These are phyloP conservation scores for Papilio gigon DNA, from an alignment of 2,888 invertebrate genomes.

Conservation along the genomic window DNA sequence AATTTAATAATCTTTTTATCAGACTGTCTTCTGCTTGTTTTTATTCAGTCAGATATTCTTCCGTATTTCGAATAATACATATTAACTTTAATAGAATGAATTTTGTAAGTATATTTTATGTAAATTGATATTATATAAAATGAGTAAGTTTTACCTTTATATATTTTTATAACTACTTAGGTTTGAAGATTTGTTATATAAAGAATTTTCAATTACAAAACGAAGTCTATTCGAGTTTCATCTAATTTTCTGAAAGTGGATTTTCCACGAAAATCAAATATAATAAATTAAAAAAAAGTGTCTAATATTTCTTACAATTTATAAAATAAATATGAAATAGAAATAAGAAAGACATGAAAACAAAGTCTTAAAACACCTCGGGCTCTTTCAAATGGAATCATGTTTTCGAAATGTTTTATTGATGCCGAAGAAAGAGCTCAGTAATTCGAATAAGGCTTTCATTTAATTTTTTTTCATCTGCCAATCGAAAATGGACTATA, in stretches of 20 bases:
- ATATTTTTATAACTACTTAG: too few species aligned
- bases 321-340: conserved; percentile 5
- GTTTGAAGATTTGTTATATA: too few species aligned
- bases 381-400: conserved; percentile 61
- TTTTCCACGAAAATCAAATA: not conserved
- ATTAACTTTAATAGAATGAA: too few species aligned
- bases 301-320: not conserved
- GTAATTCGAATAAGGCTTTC: conserved; percentile 64
- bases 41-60: too few species aligned
- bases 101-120: too few species aligned
- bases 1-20: too few species aligned
- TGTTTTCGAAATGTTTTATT: conserved; percentile 69
- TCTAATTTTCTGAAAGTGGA: not conserved
- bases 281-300: not conserved
- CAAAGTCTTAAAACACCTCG: conserved; percentile 31
- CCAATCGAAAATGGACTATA: conserved; percentile 45
- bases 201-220: not conserved
- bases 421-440: conserved; percentile 60
- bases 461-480: conserved; percentile 31
- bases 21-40: too few species aligned
- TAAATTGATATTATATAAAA: too few species aligned
- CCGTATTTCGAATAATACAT: too few species aligned
- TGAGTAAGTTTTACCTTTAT: too few species aligned
- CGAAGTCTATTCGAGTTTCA: not conserved
- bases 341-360: conserved; percentile 16